Conservation (phyloP, 37 sponge, comb jelly and placozoan species). For the Axinella damicornis region DNA sequence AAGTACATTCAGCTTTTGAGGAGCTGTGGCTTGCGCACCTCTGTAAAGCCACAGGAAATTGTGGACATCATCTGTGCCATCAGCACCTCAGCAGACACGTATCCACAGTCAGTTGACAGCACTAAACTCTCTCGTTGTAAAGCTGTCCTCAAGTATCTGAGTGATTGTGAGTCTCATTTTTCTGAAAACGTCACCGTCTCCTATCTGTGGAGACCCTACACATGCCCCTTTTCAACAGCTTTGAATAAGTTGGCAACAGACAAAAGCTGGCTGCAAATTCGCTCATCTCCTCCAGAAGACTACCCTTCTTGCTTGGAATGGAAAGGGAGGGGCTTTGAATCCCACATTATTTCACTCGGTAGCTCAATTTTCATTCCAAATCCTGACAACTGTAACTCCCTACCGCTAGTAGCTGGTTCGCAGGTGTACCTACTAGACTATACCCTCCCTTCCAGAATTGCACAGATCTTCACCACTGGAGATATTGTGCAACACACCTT, state of each 20-base stretch:
- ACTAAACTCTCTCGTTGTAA: too few species aligned
- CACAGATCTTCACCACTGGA: too few species aligned
- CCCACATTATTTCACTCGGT: constrained; percentile 30
- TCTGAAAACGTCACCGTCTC: too few species aligned
- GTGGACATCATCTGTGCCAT: too few species aligned
- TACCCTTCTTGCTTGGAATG: constrained; percentile 53
- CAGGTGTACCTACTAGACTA: constrained; percentile 29
- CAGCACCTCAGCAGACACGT: too few species aligned
- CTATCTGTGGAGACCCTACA: background rate
- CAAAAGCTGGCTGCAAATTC: constrained; percentile 54
- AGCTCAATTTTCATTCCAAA: background rate
- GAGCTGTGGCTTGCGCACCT: too few species aligned
- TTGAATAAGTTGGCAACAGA: background rate
- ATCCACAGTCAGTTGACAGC: too few species aligned
- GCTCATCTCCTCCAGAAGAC: background rate
- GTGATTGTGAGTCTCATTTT: too few species aligned
- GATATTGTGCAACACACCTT: background rate
- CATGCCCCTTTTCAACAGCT: constrained; percentile 3
- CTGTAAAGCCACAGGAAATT: too few species aligned
- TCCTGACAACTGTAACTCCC: background rate
- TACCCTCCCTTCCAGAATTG: too few species aligned
- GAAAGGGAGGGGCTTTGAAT: constrained; percentile 38
- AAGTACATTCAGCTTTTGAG: too few species aligned
- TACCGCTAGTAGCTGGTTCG: constrained; percentile 39
- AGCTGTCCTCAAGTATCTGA: too few species aligned